Percentiles rank a stretch among this genome's conserved stretches.
phyloP scores from a whole-genome alignment of 2,888 invertebrate species.

The Ramazzottius varieornatus region DNA sequence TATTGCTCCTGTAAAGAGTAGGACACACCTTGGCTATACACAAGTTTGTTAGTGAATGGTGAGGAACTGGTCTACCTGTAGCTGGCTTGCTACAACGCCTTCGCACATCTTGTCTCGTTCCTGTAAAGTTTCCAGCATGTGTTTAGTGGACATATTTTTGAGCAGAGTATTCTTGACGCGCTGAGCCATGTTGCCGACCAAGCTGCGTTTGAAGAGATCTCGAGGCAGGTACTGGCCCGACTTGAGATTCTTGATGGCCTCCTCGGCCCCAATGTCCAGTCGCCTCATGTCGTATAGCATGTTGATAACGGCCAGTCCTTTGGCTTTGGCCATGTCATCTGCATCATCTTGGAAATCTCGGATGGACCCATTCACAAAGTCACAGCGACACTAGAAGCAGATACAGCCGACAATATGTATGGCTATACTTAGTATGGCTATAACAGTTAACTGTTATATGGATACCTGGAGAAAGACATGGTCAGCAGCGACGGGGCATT shows the following conservation, averaged over 20 bases:
- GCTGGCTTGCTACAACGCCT: too few relatives aligned
- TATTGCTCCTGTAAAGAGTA: background rate
- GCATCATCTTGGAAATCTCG: background rate
- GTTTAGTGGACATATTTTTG: background rate
- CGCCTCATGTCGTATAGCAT: background rate
- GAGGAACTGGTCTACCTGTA: too few relatives aligned
- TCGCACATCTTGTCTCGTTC: background rate
- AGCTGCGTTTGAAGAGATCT: background rate
- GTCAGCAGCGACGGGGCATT: background rate
- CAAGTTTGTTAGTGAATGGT: too few relatives aligned
- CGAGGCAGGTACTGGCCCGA: background rate
- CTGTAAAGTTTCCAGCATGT: background rate
- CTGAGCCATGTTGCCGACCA: background rate
- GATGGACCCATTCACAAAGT: background rate
- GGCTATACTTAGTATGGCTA: background rate
- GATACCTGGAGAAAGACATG: background rate
- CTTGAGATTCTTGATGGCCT: background rate
- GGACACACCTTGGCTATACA: background rate
- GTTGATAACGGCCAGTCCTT: background rate
- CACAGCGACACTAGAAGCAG: background rate
- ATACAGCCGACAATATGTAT: background rate
- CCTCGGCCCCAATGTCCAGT: background rate
- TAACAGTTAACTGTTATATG: background rate
- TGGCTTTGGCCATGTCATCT: background rate
- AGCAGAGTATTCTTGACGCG: background rate